phyloP scores from a whole-genome alignment of 2,113 vertebrate species.

The Microtus pennsylvanicus region DNA sequence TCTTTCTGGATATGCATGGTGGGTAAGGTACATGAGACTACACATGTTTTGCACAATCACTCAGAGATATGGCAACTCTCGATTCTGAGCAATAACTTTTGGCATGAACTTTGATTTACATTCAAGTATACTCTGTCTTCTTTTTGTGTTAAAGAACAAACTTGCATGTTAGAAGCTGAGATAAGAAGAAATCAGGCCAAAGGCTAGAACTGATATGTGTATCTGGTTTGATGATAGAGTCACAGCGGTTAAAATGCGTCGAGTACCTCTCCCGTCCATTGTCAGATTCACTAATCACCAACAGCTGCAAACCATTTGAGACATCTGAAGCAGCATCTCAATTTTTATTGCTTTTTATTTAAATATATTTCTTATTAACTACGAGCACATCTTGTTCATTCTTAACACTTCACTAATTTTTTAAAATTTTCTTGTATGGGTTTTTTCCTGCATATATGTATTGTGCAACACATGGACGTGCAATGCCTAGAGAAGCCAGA shows the following conservation, averaged over 20 bases:
- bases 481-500: neutral
- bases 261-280: neutral
- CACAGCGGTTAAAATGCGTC: neutral
- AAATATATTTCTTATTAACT: neutral
- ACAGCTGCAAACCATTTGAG: neutral
- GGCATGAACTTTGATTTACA: neutral
- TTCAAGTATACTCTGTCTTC: neutral
- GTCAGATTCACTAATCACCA: neutral
- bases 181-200: neutral
- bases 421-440: neutral
- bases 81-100: neutral
- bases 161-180: neutral
- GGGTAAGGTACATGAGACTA: neutral
- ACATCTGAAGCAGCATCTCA: neutral
- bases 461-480: too few relatives aligned
- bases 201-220: neutral
- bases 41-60: neutral
- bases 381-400: neutral
- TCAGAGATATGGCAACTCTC: neutral
- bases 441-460: neutral
- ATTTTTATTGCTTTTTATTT: neutral
- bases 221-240: neutral
- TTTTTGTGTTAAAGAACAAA: neutral
- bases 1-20: neutral
- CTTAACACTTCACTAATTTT: neutral